Base-by-base conservation (phyloP, 2,797 vertebrate species). In the Steatocranus sp. region DNA sequence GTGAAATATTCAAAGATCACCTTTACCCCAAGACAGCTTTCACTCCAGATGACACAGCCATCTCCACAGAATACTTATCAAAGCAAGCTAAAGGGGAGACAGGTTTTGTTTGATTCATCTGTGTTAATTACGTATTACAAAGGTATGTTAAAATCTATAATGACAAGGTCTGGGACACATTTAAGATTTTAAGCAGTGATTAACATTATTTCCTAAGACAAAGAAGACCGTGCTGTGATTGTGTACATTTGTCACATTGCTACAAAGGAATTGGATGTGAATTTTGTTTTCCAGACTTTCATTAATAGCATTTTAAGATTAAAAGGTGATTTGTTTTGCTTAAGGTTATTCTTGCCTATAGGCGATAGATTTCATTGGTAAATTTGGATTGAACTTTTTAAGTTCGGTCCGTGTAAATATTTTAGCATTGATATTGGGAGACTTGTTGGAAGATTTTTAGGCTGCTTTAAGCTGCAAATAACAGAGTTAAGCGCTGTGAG, bases 1-100 rank as follows among this genome's bases (percentile, higher is more conserved):
- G 88, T 91, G 89, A 94, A 93, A 94, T 93, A 91, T 87, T 91
- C 84, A 79, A 89, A 83, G 75, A 84, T 91, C 92, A 94, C 91
- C 92, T 93, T 87, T 85, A 89, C 56, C 81, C 81, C n/a, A n/a
- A 78, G 78, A 90, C 80, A 80, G 81, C 51, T 63, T 77, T 85
- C 83, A 83, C 80, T 86, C 66, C 74, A 85, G 87, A 46, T 85
- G 76, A 78, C 83, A 70, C 78, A 76, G 54, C 34, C 17, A 46
- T 49, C 49, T 82, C 82, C 27, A 43, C 48, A 48, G 56, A 78
- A 61, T 73, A 50, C 79, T 84, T 43, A 50, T 34, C 78, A 36
- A 76, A 80, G 41, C 32, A 7, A 27, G 49, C 15, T 3, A 20
- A 81, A 66, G 23, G 61, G 41, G 49, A 74, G 41, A 63, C 78